phyloP scores from a whole-genome alignment of 2,888 invertebrate genomes.

The Limnephilus marmoratus region DNA sequence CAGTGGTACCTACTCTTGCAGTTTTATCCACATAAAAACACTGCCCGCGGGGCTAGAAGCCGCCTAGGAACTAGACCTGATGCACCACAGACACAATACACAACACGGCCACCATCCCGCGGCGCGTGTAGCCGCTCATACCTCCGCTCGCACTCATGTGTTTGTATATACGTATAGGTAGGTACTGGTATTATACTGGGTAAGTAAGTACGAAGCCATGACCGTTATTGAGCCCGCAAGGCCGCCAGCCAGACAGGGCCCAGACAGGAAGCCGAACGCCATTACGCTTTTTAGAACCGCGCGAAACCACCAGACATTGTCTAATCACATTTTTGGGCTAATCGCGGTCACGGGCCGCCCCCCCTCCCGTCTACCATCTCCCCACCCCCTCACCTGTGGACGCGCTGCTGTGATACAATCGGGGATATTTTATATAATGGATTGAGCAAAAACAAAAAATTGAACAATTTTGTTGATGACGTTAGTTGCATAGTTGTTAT shows the following conservation, averaged over 20 bases:
- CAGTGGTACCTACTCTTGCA: background rate
- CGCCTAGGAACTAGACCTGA: background rate
- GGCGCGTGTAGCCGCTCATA: background rate
- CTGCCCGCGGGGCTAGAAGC: background rate
- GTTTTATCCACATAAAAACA: background rate
- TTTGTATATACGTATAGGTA: background rate
- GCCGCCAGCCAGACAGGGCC: conserved; percentile 17
- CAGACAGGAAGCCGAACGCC: conserved; percentile 32
- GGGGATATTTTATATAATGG: background rate
- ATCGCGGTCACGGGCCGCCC: conserved; percentile 50
- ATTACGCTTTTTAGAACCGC: conserved; percentile 42
- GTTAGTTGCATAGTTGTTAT: too few relatives aligned
- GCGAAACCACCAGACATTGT: conserved; percentile 56
- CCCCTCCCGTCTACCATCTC: background rate
- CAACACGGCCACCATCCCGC: too few relatives aligned
- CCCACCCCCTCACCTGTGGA: background rate
- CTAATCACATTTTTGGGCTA: conserved; percentile 55
- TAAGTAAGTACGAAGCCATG: background rate
- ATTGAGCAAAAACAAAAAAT: background rate
- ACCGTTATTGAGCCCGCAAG: conserved; percentile 33
- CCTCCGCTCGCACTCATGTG: background rate
- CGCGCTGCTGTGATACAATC: background rate
- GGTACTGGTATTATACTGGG: background rate
- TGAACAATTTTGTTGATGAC: too few relatives aligned
- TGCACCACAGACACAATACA: too few relatives aligned